Base-by-base conservation (phyloP, 2,888 invertebrate species). In the Cheilosia grossa region DNA sequence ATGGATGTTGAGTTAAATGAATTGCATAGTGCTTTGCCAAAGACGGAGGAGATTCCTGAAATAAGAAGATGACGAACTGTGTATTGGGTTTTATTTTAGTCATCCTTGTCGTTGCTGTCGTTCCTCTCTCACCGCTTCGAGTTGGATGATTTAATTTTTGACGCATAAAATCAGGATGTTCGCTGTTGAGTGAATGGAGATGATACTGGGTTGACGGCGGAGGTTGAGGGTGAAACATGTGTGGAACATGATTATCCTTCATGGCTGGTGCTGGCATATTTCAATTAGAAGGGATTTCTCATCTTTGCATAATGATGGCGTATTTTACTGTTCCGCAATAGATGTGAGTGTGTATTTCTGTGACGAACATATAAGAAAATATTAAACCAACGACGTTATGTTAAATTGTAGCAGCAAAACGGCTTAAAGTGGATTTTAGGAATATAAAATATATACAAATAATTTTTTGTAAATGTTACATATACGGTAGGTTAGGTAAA, bases 1-100 rank as follows among this genome's bases (percentile, higher is more conserved):
- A 83, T 83, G 83, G 80, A 83, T 83, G 83, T 70, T 80, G 80
- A 75, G 80, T 80, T 83, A 80, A 83, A 83, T 80, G 80, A 83
- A 80, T 83, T 83, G 83, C 83, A 83, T 61, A 74, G 74, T 64
- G 54, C 64, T 64, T 64, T 17, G 9, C 64, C 70, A 80, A 66
- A 79, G 30, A 64, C 19, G 79, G 64, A 78, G 72, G 73, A 53
- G 63, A 70, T 72, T 82, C 54, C 77, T 66, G 24, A 37, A 54
- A 61, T 44, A 51, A 33, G 37, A 61, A 27, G 54, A 51, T 21
- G 30, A 69, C 40, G 30, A 19, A 53, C 40, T 63, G 49, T 77
- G 40, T 74, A 40, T 63, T 5, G 15, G 4, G 33, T 19, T 56
- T 51, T 17, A n/a, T 9, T 30, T 40, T 17, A 40, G 44, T 27